Evolutionary conservation across 2,888 invertebrate species (phyloP).

Genomic region (Pteria penguin): DNA sequence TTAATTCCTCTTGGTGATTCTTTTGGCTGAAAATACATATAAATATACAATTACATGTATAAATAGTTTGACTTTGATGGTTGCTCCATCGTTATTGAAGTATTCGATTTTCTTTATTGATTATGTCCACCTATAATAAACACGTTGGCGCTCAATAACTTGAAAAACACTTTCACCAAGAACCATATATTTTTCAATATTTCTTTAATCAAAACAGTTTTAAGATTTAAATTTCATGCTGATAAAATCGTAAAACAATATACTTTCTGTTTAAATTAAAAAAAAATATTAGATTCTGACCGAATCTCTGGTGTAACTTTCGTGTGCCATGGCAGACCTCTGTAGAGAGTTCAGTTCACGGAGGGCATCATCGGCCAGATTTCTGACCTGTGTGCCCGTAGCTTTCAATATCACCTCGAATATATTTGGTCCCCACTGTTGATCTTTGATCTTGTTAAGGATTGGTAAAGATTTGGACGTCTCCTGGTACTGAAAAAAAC

Average conservation of each 20-base stretch:
- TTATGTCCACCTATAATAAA: too few relatives aligned
- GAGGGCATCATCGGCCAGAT: slow-evolving; percentile 11
- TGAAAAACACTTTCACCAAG: too few relatives aligned
- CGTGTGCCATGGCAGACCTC: slow-evolving; percentile 4
- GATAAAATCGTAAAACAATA: too few relatives aligned
- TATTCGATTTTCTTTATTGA: too few relatives aligned
- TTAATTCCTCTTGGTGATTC: slow-evolving; percentile 6
- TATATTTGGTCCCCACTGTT: neutral
- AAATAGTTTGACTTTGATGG: too few relatives aligned
- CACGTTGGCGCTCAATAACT: too few relatives aligned
- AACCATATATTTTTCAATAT: too few relatives aligned
- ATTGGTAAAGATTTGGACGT: neutral
- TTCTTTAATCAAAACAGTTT: too few relatives aligned
- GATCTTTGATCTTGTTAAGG: neutral
- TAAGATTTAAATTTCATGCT: too few relatives aligned
- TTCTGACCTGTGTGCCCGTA: neutral
- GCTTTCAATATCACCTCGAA: slow-evolving; percentile 4
- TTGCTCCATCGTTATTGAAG: too few relatives aligned
- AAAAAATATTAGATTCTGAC: neutral
- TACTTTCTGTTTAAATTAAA: neutral
- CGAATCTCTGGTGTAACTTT: neutral
- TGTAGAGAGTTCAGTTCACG: slow-evolving; percentile 19
- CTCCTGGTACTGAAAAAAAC: slow-evolving; percentile 12
- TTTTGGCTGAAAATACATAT: neutral
- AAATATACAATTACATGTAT: too few relatives aligned